These are phyloP conservation scores for Apotomis betuletana DNA, from an alignment of 2,888 invertebrate species.

Conservation along the genomic window DNA sequence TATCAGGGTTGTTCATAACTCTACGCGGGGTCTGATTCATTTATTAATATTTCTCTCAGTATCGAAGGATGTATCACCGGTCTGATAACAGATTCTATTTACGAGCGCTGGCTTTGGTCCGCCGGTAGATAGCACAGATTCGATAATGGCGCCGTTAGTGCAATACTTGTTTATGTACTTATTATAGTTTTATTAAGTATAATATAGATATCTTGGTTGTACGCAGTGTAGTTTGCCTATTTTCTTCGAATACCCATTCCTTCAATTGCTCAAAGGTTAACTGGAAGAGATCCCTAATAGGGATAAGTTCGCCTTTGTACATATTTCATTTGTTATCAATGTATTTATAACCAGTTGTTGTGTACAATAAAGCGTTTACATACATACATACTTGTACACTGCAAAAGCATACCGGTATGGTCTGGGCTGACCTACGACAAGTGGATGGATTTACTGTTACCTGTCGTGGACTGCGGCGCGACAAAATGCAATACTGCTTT, in stretches of 20 bases:
- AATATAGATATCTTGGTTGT: too few relatives aligned
- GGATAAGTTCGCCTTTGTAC: too few relatives aligned
- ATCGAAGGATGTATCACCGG: conserved; percentile 74
- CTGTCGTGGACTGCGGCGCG: conserved; percentile 41
- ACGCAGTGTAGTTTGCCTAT: too few relatives aligned
- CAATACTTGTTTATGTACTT: conserved; percentile 58
- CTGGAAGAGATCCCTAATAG: too few relatives aligned
- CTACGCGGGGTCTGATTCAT: conserved; percentile 58
- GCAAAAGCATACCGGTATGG: conserved; percentile 53
- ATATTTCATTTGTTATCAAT: too few relatives aligned
- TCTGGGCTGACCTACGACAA: conserved; percentile 53
- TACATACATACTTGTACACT: conserved; percentile 58
- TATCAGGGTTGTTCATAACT: conserved; percentile 73
- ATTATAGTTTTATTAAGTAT: too few relatives aligned
- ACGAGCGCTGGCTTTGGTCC: conserved; percentile 65
- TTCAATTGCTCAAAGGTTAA: too few relatives aligned
- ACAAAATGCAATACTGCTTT: conserved; percentile 47
- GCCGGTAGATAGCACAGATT: conserved; percentile 64
- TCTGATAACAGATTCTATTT: conserved; percentile 71
- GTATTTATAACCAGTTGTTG: too few relatives aligned
- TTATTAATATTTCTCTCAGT: conserved; percentile 75
- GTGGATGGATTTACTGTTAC: conserved; percentile 46
- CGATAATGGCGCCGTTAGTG: conserved; percentile 60
- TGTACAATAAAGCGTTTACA: too few relatives aligned
- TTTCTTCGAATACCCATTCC: too few relatives aligned